phyloP scores from a whole-genome alignment of 2,797 vertebrate genomes.

The Lagocephalus sceleratus region DNA sequence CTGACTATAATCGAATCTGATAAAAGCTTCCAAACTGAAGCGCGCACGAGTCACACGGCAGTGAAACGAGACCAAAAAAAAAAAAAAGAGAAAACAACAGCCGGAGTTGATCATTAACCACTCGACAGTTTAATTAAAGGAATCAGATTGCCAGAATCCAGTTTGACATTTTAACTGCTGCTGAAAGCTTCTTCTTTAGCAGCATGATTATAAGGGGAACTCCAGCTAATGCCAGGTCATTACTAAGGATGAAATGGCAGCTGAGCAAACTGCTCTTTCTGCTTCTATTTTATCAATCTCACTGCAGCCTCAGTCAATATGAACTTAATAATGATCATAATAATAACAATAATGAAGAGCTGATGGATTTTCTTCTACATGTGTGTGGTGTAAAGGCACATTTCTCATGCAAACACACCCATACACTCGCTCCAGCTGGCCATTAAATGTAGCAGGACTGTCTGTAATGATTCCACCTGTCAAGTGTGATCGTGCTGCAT shows the following conservation, averaged over 20 bases:
- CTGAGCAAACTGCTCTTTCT: slow-evolving; percentile 24
- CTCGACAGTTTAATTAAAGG: slow-evolving; percentile 64
- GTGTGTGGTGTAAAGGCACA: too few relatives aligned
- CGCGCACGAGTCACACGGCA: slow-evolving; percentile 1
- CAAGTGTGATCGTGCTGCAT: slow-evolving; percentile 44
- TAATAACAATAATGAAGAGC: not conserved
- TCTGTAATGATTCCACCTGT: slow-evolving; percentile 66
- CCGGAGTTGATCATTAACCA: slow-evolving; percentile 57
- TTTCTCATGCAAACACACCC: slow-evolving; percentile 2
- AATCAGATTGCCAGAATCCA: slow-evolving; percentile 47
- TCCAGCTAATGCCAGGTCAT: slow-evolving; percentile 55
- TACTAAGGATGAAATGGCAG: slow-evolving; percentile 43
- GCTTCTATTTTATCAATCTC: too few relatives aligned
- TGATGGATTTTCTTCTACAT: too few relatives aligned
- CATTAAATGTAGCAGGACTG: slow-evolving; percentile 44
- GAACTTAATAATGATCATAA: slow-evolving; percentile 9
- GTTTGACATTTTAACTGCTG: slow-evolving; percentile 66
- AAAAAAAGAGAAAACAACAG: slow-evolving; percentile 17
- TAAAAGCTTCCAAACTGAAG: slow-evolving; percentile 14
- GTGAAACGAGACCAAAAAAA: not conserved
- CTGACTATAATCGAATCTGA: slow-evolving; percentile 13
- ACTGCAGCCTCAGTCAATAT: too few relatives aligned
- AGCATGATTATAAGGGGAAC: slow-evolving; percentile 48
- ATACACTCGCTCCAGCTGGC: slow-evolving; percentile 32
- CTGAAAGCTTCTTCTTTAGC: slow-evolving; percentile 34